A percentile compares a stretch with the other conserved stretches of the same genome.
Evolutionary conservation across 1,140 invertebrate genomes (phyloP).

Genomic region (Diprion similis): DNA sequence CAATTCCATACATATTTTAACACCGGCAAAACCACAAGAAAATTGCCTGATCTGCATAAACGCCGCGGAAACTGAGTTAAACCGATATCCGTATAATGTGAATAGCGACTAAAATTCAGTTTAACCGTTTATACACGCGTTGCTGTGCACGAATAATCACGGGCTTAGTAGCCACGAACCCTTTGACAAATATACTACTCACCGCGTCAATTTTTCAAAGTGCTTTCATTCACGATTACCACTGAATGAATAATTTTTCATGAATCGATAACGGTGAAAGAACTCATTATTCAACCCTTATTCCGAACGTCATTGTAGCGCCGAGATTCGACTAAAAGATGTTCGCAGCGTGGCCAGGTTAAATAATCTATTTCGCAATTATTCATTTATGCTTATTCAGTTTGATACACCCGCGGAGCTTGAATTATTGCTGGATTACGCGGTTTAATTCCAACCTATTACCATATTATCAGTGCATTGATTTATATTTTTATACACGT

Average conservation of each 20-base stretch:
- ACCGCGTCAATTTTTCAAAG: neutral
- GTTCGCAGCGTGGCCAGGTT: slow-evolving; percentile 42
- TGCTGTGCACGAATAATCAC: neutral
- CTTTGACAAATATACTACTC: neutral
- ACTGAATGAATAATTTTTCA: neutral
- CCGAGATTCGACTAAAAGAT: slow-evolving; percentile 22
- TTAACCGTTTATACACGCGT: neutral
- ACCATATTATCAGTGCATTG: slow-evolving; percentile 54
- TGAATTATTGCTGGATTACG: slow-evolving; percentile 60
- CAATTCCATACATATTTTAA: slow-evolving; percentile 63
- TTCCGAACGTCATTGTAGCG: neutral
- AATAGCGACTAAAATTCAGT: neutral
- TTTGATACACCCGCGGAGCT: slow-evolving; percentile 57
- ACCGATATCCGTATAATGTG: slow-evolving; percentile 22
- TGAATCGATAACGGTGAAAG: neutral
- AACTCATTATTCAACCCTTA: neutral
- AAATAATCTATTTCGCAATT: slow-evolving; percentile 59
- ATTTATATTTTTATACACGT: slow-evolving; percentile 11
- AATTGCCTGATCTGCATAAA: slow-evolving; percentile 61
- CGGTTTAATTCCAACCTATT: slow-evolving; percentile 59
- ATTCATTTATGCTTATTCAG: slow-evolving; percentile 63
- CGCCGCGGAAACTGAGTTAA: slow-evolving; percentile 52
- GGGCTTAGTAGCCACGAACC: neutral
- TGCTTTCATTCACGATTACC: too few relatives aligned
- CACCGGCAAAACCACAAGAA: slow-evolving; percentile 59